Percentiles rank a stretch among this genome's conserved stretches.
Conservation (phyloP, 1,140 invertebrate species). For the Trichoplusia ni region DNA sequence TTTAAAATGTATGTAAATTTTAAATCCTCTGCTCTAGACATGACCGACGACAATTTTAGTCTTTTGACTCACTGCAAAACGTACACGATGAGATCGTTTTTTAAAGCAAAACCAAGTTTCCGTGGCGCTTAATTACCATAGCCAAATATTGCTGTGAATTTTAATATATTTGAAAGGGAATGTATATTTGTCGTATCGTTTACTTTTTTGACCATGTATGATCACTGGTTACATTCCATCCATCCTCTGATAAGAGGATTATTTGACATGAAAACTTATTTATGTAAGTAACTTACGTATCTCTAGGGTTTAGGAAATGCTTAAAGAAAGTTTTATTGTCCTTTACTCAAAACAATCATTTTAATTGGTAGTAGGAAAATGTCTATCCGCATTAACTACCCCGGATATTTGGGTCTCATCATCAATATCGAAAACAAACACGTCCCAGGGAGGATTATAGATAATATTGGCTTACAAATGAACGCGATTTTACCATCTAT, state of each 20-base stretch:
- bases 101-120: constrained; percentile 3
- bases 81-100: neutral
- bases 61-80: constrained; percentile 1
- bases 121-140: constrained; percentile 12
- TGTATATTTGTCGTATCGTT: neutral
- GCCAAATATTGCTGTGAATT: neutral
- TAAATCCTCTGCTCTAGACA: constrained; percentile 5
- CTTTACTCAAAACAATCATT: no score
- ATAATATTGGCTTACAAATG: neutral
- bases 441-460: neutral
- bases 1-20: constrained; percentile 36
- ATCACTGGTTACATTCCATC: no score
- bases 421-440: neutral
- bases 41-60: constrained; percentile 10
- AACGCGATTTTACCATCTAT: neutral
- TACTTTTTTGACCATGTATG: no score
- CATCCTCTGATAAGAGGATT: no score
- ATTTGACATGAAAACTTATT: no score
- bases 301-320: no score
- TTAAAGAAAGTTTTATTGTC: no score
- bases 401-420: neutral
- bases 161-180: neutral
- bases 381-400: no score
- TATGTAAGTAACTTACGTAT: no score
- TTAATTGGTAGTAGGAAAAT: no score